Base-by-base conservation (phyloP, 35 echinoderm and acorn worm species). In the Apostichopus californicus region DNA sequence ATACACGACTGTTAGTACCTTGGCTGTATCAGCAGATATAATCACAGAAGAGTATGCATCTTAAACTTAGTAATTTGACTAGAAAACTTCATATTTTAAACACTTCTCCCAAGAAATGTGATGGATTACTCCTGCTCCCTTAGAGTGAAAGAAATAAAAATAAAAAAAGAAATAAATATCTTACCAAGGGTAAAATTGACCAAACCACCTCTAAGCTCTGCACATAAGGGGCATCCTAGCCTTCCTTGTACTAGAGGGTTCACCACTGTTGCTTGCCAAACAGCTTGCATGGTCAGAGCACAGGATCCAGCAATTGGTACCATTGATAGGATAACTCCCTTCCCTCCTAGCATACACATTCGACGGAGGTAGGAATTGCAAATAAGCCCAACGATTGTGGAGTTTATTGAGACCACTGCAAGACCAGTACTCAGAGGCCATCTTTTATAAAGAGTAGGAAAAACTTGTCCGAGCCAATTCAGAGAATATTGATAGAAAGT, bases 281-380 rank as follows among this genome's bases (percentile, higher is more conserved):
- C 46, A 7, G 90, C 78, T 17, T 82, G 83, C 57, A 93, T 94
- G 28, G 89, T 90, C 5, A 98, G 73, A 20, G 80, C 94, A 56
- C 94, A 92, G 9, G 93, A 73, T 34, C 90, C 57, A 1, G 90
- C 92, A 78, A 95, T 95, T 22, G 96, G 96, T 9, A 98, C 57
- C 90, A 92, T 94, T 13, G 92, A 91, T 4, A 98, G 61, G 24
- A 95, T 8, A 4, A 94, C 60, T 20, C 88, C 92, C 56, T 78
- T 86, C 4, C 86, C 86, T 12, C 92, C 58, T 6, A 98, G 89
- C 86, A 87, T 98, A 61, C 95, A 83, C 96, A 98, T 98, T 20
- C 96, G 92, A 17, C 96, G 94, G 52, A 94, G 94, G 73, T 94
- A 98, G 8, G 96, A 98, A 64, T 95, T 94, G 17, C 80, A 84